Conservation (phyloP, 2,113 vertebrate genomes). For the Albula goreensis region DNA sequence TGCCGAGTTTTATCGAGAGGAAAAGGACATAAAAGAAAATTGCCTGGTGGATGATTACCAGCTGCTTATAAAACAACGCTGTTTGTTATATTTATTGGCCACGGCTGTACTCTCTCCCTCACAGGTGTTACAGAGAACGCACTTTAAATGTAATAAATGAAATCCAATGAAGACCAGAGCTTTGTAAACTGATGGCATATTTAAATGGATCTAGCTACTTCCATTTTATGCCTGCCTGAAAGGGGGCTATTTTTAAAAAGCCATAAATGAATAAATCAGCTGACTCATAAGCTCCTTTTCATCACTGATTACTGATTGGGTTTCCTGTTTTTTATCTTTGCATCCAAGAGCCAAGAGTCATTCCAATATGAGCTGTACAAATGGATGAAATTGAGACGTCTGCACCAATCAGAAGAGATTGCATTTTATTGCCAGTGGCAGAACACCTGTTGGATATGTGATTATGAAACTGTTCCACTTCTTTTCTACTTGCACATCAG, state of each 20-base stretch:
- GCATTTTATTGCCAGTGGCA: neutral
- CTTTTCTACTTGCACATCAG: too few species aligned
- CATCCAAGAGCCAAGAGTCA: neutral
- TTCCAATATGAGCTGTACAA: neutral
- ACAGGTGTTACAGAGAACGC: slow-evolving; percentile 9
- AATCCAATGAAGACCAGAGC: neutral
- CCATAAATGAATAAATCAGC: neutral
- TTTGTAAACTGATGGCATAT: slow-evolving; percentile 13
- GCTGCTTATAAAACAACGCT: neutral
- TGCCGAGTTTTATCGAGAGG: neutral
- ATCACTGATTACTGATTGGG: neutral
- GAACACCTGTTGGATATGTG: neutral
- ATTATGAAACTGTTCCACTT: neutral
- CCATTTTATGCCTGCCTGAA: slow-evolving; percentile 15
- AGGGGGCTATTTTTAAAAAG: neutral
- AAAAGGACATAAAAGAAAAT: slow-evolving; percentile 12
- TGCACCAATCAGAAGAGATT: neutral
- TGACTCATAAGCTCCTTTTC: neutral
- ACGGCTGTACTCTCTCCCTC: neutral
- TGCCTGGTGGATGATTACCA: slow-evolving; percentile 13
- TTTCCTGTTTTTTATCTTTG: slow-evolving; percentile 5
- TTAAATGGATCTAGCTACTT: slow-evolving; percentile 16
- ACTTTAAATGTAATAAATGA: slow-evolving; percentile 24
- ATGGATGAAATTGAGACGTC: neutral
- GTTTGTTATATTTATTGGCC: slow-evolving; percentile 5